Conservation (phyloP, 2,113 vertebrate species). For the Serinus canaria region DNA sequence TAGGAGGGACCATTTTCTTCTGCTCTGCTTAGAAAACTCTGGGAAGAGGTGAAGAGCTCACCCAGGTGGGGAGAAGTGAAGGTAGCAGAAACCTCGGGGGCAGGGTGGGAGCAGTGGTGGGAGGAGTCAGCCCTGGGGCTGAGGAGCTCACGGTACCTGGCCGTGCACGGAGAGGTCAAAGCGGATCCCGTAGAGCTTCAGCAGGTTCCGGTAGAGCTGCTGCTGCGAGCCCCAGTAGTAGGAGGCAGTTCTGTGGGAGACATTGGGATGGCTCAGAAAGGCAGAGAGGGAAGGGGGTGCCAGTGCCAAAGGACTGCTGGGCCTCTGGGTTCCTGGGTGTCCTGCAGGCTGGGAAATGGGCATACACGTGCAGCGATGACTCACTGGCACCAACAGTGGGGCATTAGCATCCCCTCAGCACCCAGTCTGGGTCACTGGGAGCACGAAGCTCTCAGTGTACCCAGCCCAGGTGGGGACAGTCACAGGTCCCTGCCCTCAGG, state of each 20-base stretch:
- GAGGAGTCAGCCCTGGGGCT: background rate
- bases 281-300: background rate
- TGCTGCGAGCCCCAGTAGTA: slow-evolving; percentile 60
- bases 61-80: fast-evolving
- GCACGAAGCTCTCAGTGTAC: fast-evolving
- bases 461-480: background rate
- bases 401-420: background rate
- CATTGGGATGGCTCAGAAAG: background rate
- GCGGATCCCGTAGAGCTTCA: slow-evolving; percentile 75
- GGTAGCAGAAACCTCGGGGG: fast-evolving
- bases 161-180: slow-evolving; percentile 69
- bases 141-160: slow-evolving; percentile 19
- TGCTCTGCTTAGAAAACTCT: background rate
- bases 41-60: background rate
- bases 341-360: background rate
- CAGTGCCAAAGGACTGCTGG: fast-evolving
- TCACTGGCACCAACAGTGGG: background rate
- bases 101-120: background rate
- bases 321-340: background rate
- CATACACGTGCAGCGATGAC: fast-evolving
- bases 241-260: slow-evolving; percentile 67
- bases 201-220: slow-evolving; percentile 58
- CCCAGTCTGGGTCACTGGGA: background rate
- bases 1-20: background rate
- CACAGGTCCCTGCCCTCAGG: background rate